These are phyloP conservation scores for Phania funesta DNA, from an alignment of 2,888 invertebrate species.

Conservation along the genomic window DNA sequence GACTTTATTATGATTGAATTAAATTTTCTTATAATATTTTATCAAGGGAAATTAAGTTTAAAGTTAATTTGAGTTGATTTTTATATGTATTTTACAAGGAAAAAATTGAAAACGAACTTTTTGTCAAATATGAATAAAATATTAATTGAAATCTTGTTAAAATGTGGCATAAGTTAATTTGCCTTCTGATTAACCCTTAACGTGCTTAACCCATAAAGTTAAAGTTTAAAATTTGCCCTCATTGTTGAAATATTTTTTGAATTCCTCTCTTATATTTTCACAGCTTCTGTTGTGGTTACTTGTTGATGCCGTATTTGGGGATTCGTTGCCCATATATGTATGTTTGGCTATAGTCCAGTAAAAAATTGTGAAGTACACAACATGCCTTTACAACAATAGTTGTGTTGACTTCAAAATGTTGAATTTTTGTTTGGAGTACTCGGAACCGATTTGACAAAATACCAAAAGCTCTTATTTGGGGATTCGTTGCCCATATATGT, in stretches of 20 bases:
- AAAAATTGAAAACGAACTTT: too few species aligned
- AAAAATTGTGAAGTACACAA: conserved; percentile 24
- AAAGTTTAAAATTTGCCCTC: background rate
- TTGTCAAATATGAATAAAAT: background rate
- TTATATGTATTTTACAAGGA: too few species aligned
- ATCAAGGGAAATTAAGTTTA: background rate
- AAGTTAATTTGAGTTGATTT: background rate
- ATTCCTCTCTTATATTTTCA: conserved; percentile 1
- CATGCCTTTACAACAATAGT: conserved; percentile 5
- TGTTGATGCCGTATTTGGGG: background rate
- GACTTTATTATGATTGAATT: background rate
- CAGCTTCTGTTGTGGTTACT: background rate
- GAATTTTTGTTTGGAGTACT: conserved; percentile 4
- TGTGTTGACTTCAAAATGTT: conserved; percentile 5
- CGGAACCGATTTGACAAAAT: conserved; percentile 24
- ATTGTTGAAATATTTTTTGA: background rate
- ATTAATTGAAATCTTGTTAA: background rate
- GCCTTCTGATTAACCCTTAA: background rate
- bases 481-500: background rate
- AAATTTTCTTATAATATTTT: background rate
- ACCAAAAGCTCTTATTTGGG: conserved; percentile 5
- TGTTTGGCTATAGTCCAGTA: conserved; percentile 3
- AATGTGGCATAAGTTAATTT: background rate
- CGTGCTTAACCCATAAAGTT: background rate
- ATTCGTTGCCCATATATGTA: background rate